Base-by-base conservation (phyloP, 37 sponge, comb jelly and placozoan genomes). In the Beroe forskalii region DNA sequence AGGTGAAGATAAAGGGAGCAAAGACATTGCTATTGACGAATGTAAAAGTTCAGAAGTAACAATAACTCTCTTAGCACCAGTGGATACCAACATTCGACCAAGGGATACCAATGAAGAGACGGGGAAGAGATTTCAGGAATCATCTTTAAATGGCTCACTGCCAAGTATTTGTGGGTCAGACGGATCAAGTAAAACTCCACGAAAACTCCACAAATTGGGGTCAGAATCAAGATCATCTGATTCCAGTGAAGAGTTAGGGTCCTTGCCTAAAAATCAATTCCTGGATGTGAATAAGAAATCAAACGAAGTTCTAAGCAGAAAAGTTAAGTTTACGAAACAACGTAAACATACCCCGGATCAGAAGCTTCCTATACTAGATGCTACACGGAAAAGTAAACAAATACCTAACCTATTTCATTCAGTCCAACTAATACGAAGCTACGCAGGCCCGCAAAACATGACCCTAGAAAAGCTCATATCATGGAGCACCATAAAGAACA, bases 371-470 rank as follows among this genome's bases (percentile, higher is more conserved):
- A 48, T 17, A 48, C 55, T 48, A 17, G 55, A 48, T 12, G 55
- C 55, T 12, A 48, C 55, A 48, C 6, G 12, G 55, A 48, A 48
- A 12, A 48, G 55, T 17, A 48, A 12, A 48, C 12, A 12, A 12
- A 27, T 64, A 22, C 66, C 35, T 9, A 69, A 69, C 19, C 38
- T 69, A 19, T 69, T 69, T 36, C 72, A 69, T 36, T 69, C 72
- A 69, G 38, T 28, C 4, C 4, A 69, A 20, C 32, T 20, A 1
- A 27, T 69, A 2, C 72, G 17, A 32, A 35, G 38, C 19, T 32
- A 19, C 19, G 12, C 72, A 9, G 27, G 27, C 32, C 39, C 27
- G 19, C 28, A 30, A 20, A 63, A 28, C 24, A 2, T 32, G 27
- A 32, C 72, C 12, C 32, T 69, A 35, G 32, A 69, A 3, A 36